phyloP scores from a whole-genome alignment of 2,888 invertebrate genomes.

The Orchesella flavescens region DNA sequence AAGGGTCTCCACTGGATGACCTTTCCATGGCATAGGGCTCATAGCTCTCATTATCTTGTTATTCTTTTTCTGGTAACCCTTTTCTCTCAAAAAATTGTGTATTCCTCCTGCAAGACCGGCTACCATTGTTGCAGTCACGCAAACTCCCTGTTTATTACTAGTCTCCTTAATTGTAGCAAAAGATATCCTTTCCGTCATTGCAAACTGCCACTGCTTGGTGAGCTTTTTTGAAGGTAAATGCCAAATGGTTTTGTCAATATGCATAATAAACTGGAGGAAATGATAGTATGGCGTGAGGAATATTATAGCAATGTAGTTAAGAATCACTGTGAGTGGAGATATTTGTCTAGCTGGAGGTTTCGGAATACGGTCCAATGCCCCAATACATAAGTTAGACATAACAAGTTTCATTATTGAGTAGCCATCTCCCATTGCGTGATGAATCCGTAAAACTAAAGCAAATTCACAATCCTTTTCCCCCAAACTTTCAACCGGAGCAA shows the following conservation, averaged over 20 bases:
- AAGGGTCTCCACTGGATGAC: slow-evolving; percentile 63
- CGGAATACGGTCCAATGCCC: slow-evolving; percentile 40
- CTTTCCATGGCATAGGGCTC: slow-evolving; percentile 65
- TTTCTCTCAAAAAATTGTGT: slow-evolving; percentile 63
- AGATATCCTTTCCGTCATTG: slow-evolving; percentile 60
- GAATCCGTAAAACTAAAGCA: slow-evolving; percentile 63
- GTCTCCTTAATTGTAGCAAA: slow-evolving; percentile 61
- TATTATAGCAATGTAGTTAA: slow-evolving; percentile 41
- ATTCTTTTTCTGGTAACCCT: slow-evolving; percentile 49
- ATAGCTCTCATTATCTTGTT: slow-evolving; percentile 60
- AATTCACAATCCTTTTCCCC: slow-evolving; percentile 36
- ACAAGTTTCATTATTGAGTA: slow-evolving; percentile 63
- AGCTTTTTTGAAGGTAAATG: slow-evolving; percentile 63
- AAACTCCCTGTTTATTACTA: slow-evolving; percentile 52
- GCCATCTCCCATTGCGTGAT: slow-evolving; percentile 68
- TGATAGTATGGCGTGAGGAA: slow-evolving; percentile 59
- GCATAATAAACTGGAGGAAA: slow-evolving; percentile 63
- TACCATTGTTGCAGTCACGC: slow-evolving; percentile 66
- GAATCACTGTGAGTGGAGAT: neutral
- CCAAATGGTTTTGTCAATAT: slow-evolving; percentile 69
- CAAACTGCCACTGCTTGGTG: slow-evolving; percentile 49
- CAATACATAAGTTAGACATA: slow-evolving; percentile 48
- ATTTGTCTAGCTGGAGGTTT: slow-evolving; percentile 24
- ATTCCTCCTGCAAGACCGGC: slow-evolving; percentile 70
- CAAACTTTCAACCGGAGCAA: neutral